Conservation (phyloP, 37 sponge, comb jelly and placozoan genomes). For the Aplysina aerophoba region DNA sequence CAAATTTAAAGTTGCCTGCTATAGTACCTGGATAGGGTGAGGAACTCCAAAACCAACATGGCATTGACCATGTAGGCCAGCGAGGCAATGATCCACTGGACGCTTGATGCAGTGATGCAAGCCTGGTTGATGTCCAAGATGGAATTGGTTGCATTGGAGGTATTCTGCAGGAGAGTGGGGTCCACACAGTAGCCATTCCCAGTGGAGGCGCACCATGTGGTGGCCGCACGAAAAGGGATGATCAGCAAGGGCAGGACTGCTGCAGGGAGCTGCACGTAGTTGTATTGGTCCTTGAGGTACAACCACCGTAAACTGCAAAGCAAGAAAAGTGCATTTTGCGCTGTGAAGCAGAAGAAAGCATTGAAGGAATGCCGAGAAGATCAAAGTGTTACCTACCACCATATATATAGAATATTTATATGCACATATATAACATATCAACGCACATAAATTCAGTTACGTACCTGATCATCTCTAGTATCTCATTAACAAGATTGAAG, state of each 20-base stretch:
- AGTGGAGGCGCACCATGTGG: constrained; percentile 37
- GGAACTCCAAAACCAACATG: neutral
- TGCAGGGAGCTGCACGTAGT: neutral
- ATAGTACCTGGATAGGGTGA: constrained; percentile 13
- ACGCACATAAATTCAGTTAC: no score
- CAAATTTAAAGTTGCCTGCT: no score
- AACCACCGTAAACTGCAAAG: no score
- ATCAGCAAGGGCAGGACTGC: neutral
- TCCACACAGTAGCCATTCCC: constrained; percentile 16
- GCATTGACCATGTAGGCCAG: constrained; percentile 31
- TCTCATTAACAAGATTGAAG: neutral
- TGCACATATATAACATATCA: no score
- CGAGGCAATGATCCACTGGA: constrained; percentile 35
- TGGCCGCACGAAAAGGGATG: constrained; percentile 26
- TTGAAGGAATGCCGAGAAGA: no score
- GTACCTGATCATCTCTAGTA: neutral
- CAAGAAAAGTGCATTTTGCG: no score
- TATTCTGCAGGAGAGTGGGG: neutral
- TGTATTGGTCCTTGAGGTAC: constrained; percentile 19
- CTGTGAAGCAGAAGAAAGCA: no score
- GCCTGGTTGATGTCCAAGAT: neutral
- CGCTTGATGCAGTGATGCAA: constrained; percentile 2
- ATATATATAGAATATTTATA: no score
- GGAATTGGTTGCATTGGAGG: no score
- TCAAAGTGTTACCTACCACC: no score